These are phyloP conservation scores for Melanotaenia nigrans DNA, from an alignment of 2,797 vertebrate genomes.

Conservation along the genomic window DNA sequence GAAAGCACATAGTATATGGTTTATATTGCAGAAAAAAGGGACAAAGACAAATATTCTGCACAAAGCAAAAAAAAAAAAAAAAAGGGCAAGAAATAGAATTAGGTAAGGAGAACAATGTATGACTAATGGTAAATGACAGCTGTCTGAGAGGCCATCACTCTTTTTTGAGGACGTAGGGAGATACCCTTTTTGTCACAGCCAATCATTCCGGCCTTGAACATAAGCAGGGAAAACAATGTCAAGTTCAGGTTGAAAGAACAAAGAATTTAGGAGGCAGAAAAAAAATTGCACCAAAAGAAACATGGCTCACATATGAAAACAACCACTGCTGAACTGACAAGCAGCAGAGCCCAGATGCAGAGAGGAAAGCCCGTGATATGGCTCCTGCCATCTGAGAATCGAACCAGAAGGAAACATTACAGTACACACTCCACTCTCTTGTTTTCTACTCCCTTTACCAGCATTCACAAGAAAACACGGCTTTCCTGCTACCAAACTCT, in stretches of 20 bases:
- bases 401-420: constrained; percentile 69
- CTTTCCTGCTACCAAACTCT: constrained; percentile 56
- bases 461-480: constrained; percentile 61
- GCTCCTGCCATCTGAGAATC: constrained; percentile 74
- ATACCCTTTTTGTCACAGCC: constrained; percentile 80
- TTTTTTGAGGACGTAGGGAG: constrained; percentile 68
- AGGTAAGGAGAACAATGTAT: constrained; percentile 57
- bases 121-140: constrained; percentile 81
- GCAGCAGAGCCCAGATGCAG: constrained; percentile 69
- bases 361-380: constrained; percentile 62
- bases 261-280: constrained; percentile 70
- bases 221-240: constrained; percentile 77
- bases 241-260: constrained; percentile 79
- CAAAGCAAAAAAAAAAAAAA: constrained; percentile 46
- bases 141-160: constrained; percentile 78
- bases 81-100: constrained; percentile 67
- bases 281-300: constrained; percentile 73
- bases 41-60: constrained; percentile 24
- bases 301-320: constrained; percentile 75
- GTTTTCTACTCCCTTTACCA: constrained; percentile 61
- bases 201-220: constrained; percentile 76
- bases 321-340: constrained; percentile 68
- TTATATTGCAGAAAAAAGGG: constrained; percentile 30
- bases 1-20: constrained; percentile 32
- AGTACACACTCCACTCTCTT: constrained; percentile 52